Evolutionary conservation across 92 coral and sea anemone genomes (phyloP), one percentile per base, ranked within the genome.

Genomic region (Epizoanthus rinbou): DNA sequence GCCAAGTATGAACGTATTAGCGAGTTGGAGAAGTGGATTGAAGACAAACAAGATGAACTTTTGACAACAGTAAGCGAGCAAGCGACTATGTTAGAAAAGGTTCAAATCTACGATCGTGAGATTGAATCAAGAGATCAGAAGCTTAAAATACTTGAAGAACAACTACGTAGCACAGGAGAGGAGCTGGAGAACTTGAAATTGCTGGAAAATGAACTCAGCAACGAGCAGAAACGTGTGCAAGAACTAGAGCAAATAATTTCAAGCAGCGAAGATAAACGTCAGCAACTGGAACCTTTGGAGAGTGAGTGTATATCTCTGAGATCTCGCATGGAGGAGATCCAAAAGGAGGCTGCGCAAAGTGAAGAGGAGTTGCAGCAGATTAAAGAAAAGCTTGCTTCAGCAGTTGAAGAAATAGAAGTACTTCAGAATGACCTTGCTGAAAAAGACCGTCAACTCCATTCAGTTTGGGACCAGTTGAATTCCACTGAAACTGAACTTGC

Each of bases 321-420:
- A 39, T 41, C 43, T n/a, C 70, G 37, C 17, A 11, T 78, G 25
- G 35, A 78, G 25, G 59, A 60, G 63, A 41, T 62, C 11, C 70
- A 76, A 14, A 33, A 33, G 9, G 69, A 60, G 41, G 57, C 82
- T 63, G 25, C 23, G 6, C 22, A 5, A 15, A 62, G 18, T 39
- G 71, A 78, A 60, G 60, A 64, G n/a, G 50, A 69, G 5, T 53
- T 76, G 19, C 69, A 74, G 22, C 69, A 83, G 64, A 31, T 75
- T 10, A 87, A 65, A 57, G 82, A 76, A 39, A 79, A 74, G 13
- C 59, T 87, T 41, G 71, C 18, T 64, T 19, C 58, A 71, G 65
- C 67, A 66, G 74, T 56, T n/a, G 82, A 62, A 21, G 97, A 93
- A 59, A 85, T 84, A 41, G 80, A 71, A 76, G 87, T 89, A 43